A percentile compares a stretch with the other conserved stretches of the same genome.
phyloP scores from a whole-genome alignment of 2,888 invertebrate genomes.

The Stenichneumon culpator region DNA sequence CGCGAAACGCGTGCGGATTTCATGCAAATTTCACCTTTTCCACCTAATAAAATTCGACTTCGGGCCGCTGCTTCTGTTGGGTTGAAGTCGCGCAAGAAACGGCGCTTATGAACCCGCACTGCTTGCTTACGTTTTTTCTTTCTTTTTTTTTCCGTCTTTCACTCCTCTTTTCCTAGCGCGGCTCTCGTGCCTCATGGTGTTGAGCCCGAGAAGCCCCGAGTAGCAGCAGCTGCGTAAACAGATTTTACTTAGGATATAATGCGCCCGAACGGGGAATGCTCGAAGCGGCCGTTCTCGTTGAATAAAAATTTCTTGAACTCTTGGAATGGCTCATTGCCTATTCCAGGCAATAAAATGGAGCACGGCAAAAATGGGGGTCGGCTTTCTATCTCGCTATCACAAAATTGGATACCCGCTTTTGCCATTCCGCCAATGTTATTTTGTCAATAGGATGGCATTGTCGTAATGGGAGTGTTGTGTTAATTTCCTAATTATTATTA shows the following conservation, averaged over 20 bases:
- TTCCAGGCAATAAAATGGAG: conserved; percentile 38
- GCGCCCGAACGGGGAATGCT: conserved; percentile 35
- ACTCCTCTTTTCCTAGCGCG: conserved; percentile 9
- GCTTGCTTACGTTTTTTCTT: conserved; percentile 22
- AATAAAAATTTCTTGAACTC: conserved; percentile 40
- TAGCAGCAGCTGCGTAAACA: conserved; percentile 76
- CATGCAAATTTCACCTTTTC: conserved; percentile 79
- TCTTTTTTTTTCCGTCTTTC: neutral
- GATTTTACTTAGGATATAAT: conserved; percentile 74
- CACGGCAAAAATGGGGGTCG: conserved; percentile 26
- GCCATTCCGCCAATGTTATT: neutral
- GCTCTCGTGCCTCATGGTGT: conserved; percentile 11
- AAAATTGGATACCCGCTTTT: neutral
- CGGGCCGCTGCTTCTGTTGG: conserved; percentile 41
- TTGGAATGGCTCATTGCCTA: conserved; percentile 29
- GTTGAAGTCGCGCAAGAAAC: conserved; percentile 50
- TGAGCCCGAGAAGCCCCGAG: conserved; percentile 31
- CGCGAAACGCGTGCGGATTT: conserved; percentile 71
- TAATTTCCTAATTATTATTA: neutral
- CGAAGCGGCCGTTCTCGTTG: conserved; percentile 18
- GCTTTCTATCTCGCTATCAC: neutral
- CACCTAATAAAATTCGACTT: conserved; percentile 78
- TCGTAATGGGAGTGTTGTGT: neutral
- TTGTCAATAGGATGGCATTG: neutral
- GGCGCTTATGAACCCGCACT: conserved; percentile 46